Conservation (phyloP, 2,797 vertebrate genomes). For the Mus minutoides region DNA sequence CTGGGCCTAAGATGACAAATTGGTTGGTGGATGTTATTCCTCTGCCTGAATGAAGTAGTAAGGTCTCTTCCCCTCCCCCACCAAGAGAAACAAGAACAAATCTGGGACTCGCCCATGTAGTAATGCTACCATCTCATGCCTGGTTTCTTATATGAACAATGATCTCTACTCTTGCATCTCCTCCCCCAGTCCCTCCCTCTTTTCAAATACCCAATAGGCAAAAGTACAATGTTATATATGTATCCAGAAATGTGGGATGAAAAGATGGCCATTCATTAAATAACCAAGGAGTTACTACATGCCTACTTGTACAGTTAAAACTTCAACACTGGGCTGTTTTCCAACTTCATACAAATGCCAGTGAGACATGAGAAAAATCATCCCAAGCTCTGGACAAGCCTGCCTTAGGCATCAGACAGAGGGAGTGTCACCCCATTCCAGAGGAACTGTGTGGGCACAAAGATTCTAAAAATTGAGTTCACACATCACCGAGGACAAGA, state of each 20-base stretch:
- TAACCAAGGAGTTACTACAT: conserved; percentile 43
- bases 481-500: conserved; percentile 35
- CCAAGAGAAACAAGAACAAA: neutral
- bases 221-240: neutral
- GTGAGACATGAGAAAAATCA: conserved; percentile 34
- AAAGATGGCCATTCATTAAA: conserved; percentile 44
- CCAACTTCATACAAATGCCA: conserved; percentile 58
- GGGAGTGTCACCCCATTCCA: conserved; percentile 29
- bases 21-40: neutral
- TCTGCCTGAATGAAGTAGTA: neutral
- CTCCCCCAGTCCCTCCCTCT: neutral
- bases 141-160: neutral
- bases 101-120: neutral
- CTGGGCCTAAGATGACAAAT: neutral
- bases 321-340: conserved; percentile 56
- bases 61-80: conserved; percentile 3
- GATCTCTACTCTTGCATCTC: neutral
- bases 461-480: conserved; percentile 65
- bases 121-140: neutral
- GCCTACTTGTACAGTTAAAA: conserved; percentile 18
- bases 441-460: conserved; percentile 65
- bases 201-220: neutral
- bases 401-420: conserved; percentile 41
- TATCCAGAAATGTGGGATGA: neutral
- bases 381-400: neutral